A percentile compares a stretch with the other conserved stretches of the same genome.
Conservation (phyloP, 2,888 invertebrate genomes). For the Cosmia pyralina region DNA sequence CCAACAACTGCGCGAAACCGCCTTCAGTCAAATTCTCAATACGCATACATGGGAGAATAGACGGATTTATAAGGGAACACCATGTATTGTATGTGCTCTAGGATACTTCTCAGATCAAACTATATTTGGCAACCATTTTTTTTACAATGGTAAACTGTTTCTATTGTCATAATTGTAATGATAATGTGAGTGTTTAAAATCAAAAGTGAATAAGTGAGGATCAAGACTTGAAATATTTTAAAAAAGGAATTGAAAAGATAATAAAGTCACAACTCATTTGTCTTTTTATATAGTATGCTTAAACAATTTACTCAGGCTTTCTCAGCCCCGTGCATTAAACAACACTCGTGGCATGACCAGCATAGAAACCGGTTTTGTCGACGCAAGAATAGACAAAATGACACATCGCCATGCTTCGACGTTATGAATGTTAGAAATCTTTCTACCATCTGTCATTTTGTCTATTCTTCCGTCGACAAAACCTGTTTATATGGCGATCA, state of each 20-base stretch:
- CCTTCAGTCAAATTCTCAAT: slow-evolving; percentile 30
- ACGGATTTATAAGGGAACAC: slow-evolving; percentile 21
- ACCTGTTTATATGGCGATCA: too few species aligned
- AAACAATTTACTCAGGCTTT: not conserved
- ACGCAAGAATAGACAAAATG: too few species aligned
- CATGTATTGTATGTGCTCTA: not conserved
- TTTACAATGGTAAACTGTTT: not conserved
- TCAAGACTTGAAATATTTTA: too few species aligned
- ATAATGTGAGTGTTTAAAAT: not conserved
- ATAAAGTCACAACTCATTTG: not conserved
- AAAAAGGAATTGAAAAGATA: not conserved
- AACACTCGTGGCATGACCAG: too few species aligned
- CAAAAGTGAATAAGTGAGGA: not conserved
- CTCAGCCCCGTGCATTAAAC: not conserved
- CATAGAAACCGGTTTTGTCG: too few species aligned
- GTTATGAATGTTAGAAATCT: too few species aligned
- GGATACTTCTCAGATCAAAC: slow-evolving; percentile 14
- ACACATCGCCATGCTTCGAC: too few species aligned
- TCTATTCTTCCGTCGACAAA: too few species aligned
- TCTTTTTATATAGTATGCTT: not conserved
- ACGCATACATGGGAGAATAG: slow-evolving; percentile 20
- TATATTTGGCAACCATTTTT: not conserved
- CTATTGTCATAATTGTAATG: not conserved
- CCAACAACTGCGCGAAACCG: not conserved
- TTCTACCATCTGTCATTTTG: too few species aligned